phyloP scores from a whole-genome alignment of 2,113 vertebrate species.

The Grallaria varia region DNA sequence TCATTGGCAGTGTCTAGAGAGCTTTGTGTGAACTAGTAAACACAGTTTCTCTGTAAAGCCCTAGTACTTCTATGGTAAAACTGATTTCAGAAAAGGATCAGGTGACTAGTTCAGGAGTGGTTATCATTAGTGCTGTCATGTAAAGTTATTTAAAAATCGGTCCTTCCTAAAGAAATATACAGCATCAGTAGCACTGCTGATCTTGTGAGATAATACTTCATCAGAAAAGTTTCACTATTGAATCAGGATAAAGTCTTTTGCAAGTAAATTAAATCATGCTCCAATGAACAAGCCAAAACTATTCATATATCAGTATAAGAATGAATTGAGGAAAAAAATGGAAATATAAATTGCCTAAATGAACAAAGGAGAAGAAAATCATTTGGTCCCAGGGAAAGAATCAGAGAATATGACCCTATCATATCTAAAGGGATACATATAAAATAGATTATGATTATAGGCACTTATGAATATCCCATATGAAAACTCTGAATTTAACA shows the following conservation, averaged over 20 bases:
- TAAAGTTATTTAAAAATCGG: not conserved
- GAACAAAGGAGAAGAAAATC: not conserved
- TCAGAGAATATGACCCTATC: not conserved
- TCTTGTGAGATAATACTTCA: not conserved
- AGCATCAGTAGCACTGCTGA: not conserved
- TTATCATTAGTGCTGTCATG: not conserved
- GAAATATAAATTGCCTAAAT: not conserved
- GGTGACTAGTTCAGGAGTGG: not conserved
- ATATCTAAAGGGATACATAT: not conserved
- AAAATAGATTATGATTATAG: not conserved
- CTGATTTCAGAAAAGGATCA: not conserved
- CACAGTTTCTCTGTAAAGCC: not conserved
- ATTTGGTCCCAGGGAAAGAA: not conserved
- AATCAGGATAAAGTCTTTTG: not conserved
- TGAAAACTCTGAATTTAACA: not conserved
- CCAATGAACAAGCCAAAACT: not conserved
- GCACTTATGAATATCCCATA: not conserved
- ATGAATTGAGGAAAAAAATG: not conserved
- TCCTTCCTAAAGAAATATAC: not conserved
- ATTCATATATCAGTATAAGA: not conserved
- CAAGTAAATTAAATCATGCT: not conserved
- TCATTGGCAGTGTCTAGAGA: not conserved
- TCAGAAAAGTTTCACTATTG: not conserved
- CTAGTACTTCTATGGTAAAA: not conserved
- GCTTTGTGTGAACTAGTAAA: not conserved